phyloP scores from a whole-genome alignment of 2,888 invertebrate genomes.

The Rhimphoctona megacephalus region DNA sequence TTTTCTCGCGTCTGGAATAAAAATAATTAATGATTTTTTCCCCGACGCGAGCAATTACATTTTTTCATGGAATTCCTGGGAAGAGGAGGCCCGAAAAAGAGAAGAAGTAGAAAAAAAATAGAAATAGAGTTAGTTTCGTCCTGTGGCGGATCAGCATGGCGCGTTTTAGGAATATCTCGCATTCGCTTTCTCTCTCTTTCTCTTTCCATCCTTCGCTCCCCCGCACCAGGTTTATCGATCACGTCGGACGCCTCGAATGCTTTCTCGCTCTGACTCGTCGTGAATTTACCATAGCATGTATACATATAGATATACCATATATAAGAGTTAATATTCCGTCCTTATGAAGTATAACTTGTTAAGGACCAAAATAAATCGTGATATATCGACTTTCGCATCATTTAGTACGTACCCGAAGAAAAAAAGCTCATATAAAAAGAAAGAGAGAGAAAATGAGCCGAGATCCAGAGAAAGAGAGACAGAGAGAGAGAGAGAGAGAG shows the following conservation, averaged over 20 bases:
- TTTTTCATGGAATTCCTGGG: not conserved
- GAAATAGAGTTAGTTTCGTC: slow-evolving; percentile 33
- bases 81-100: not conserved
- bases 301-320: slow-evolving; percentile 24
- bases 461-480: not conserved
- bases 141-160: slow-evolving; percentile 44
- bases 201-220: slow-evolving; percentile 30
- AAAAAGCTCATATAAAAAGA: slow-evolving; percentile 7
- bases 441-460: not conserved
- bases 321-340: not conserved
- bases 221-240: slow-evolving; percentile 65
- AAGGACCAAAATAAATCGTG: slow-evolving; percentile 56
- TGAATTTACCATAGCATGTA: slow-evolving; percentile 45
- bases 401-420: not conserved
- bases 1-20: not conserved
- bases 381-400: slow-evolving; percentile 40
- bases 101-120: not conserved
- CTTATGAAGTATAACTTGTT: slow-evolving; percentile 14
- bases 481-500: not conserved
- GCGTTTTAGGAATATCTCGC: slow-evolving; percentile 57
- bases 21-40: not conserved
- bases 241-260: slow-evolving; percentile 63
- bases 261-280: slow-evolving; percentile 53
- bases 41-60: not conserved
- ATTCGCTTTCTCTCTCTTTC: slow-evolving; percentile 36